Percentiles rank a stretch among this genome's conserved stretches.
These are phyloP conservation scores for Eurystomus gularis DNA, from an alignment of 2,113 vertebrate genomes.

Conservation along the genomic window DNA sequence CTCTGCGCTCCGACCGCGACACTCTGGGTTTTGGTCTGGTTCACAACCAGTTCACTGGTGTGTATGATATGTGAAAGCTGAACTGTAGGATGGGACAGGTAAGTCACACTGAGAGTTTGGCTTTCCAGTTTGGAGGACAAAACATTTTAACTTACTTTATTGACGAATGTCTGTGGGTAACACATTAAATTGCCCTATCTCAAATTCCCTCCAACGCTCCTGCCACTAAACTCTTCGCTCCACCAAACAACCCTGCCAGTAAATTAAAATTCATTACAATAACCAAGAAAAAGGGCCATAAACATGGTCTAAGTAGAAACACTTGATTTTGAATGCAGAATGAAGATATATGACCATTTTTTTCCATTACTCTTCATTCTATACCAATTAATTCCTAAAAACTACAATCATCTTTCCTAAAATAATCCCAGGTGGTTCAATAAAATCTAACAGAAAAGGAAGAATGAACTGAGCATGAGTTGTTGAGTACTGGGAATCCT, in stretches of 20 bases:
- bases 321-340: conserved; percentile 11
- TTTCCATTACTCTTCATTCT: neutral
- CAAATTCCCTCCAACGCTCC: neutral
- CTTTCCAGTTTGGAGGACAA: neutral
- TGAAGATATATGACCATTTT: neutral
- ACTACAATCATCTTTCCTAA: neutral
- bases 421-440: neutral
- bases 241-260: neutral
- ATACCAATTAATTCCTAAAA: neutral
- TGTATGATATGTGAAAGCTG: neutral
- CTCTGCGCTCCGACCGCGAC: too few relatives aligned
- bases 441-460: neutral
- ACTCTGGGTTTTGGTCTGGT: neutral
- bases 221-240: neutral
- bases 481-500: neutral
- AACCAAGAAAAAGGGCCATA: neutral
- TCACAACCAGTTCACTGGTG: neutral
- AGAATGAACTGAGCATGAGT: neutral
- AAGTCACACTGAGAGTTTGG: neutral
- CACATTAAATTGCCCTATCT: neutral
- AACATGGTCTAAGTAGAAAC: neutral
- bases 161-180: neutral
- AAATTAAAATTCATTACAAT: neutral
- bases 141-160: neutral
- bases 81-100: neutral